These are phyloP conservation scores for Caenorhabditis sinica DNA, from an alignment of 2,888 invertebrate species.

Conservation along the genomic window DNA sequence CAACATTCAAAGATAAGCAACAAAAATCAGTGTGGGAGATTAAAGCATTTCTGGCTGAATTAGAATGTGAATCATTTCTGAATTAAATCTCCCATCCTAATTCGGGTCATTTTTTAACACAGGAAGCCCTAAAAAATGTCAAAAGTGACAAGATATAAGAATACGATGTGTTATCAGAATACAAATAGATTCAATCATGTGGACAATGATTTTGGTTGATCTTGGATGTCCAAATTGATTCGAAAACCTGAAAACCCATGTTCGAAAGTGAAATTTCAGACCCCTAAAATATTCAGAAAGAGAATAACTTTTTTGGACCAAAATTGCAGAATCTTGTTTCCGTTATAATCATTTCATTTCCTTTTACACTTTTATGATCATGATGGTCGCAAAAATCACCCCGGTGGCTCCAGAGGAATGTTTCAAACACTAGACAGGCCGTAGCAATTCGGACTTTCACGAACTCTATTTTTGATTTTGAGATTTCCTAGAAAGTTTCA, in stretches of 20 bases:
- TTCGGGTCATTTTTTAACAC: slow-evolving; percentile 9
- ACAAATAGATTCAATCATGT: slow-evolving; percentile 3
- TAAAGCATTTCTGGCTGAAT: background rate
- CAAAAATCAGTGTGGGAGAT: background rate
- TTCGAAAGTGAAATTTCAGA: background rate
- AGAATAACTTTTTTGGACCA: no score
- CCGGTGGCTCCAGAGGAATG: no score
- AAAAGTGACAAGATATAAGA: background rate
- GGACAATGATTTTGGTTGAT: background rate
- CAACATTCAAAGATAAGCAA: background rate
- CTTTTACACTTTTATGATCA: no score
- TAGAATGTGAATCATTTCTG: slow-evolving; percentile 13
- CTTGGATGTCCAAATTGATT: background rate
- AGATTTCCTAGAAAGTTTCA: no score
- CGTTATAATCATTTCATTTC: no score
- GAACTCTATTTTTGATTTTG: no score
- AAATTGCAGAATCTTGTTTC: no score
- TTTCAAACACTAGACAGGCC: no score
- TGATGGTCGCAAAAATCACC: no score
- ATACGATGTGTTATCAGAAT: slow-evolving; percentile 5
- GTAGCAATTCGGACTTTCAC: no score
- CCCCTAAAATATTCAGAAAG: background rate
- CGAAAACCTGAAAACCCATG: background rate
- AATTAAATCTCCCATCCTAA: background rate
- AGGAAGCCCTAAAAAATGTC: slow-evolving; percentile 23